Conservation (phyloP, 2,797 vertebrate genomes). For the Neosalanx taihuensis region DNA sequence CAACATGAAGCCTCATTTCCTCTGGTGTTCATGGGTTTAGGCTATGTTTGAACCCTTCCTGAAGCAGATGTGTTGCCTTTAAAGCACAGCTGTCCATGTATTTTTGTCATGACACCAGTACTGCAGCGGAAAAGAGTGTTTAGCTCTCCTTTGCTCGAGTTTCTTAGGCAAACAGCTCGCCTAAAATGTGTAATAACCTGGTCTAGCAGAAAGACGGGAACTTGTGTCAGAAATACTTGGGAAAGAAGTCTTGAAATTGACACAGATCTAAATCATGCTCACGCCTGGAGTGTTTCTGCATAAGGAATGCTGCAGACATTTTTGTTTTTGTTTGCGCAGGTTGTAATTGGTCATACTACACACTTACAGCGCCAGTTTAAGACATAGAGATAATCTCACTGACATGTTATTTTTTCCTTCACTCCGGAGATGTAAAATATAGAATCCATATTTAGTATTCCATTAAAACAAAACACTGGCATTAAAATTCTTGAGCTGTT, state of each 20-base stretch:
- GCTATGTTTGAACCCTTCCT: not conserved
- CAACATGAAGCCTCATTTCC: too few species aligned
- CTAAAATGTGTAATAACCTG: too few species aligned
- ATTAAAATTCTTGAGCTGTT: constrained; percentile 10
- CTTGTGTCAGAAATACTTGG: not conserved
- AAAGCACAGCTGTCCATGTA: not conserved
- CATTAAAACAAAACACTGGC: constrained; percentile 3
- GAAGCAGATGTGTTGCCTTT: not conserved
- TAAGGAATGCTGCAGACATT: not conserved
- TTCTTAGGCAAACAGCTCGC: too few species aligned
- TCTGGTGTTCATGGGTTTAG: too few species aligned
- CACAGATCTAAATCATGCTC: too few species aligned
- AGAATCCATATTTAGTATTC: constrained; percentile 9
- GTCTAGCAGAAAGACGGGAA: too few species aligned
- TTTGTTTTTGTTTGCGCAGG: not conserved
- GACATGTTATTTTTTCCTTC: not conserved
- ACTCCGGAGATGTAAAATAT: not conserved
- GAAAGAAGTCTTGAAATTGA: too few species aligned
- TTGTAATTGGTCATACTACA: not conserved
- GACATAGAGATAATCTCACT: not conserved
- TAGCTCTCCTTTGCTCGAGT: not conserved
- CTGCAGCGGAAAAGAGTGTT: not conserved
- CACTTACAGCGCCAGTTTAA: not conserved
- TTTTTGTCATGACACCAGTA: not conserved
- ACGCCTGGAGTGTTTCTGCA: too few species aligned